A percentile compares a stretch with the other conserved stretches of the same genome.
These are phyloP conservation scores for Lottia scabra DNA, from an alignment of 2,888 invertebrate species.

Conservation along the genomic window DNA sequence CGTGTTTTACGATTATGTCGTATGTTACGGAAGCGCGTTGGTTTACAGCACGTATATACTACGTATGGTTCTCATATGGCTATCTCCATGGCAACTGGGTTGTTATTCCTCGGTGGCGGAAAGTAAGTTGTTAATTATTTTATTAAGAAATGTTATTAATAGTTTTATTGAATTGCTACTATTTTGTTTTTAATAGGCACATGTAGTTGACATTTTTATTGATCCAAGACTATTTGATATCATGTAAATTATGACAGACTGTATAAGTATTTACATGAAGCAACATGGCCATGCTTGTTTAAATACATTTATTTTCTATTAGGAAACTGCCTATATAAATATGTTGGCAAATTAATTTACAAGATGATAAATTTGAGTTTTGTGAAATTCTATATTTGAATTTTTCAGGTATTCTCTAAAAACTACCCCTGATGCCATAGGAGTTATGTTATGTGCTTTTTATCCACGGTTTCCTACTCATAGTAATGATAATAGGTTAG, in stretches of 20 bases:
- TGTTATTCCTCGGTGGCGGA: conserved; percentile 94
- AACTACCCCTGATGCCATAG: conserved; percentile 85
- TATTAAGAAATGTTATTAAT: background rate
- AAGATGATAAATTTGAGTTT: too few relatives aligned
- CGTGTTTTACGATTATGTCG: conserved; percentile 84
- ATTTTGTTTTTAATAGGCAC: too few relatives aligned
- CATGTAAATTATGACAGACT: too few relatives aligned
- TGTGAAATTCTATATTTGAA: background rate
- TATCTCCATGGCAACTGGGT: conserved; percentile 93
- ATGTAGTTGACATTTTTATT: too few relatives aligned
- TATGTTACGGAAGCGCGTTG: conserved; percentile 82
- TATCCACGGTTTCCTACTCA: conserved; percentile 97
- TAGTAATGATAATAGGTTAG: conserved; percentile 92
- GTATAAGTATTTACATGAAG: too few relatives aligned
- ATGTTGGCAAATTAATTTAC: too few relatives aligned
- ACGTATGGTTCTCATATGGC: conserved; percentile 94
- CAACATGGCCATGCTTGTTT: too few relatives aligned
- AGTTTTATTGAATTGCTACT: too few relatives aligned
- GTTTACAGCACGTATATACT: conserved; percentile 73
- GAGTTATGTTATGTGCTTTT: conserved; percentile 90
- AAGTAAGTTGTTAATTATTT: conserved; percentile 72
- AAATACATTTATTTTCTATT: too few relatives aligned
- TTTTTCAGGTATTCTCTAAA: conserved; percentile 69
- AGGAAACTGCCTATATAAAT: too few relatives aligned
- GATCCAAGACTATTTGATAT: too few relatives aligned